Percentiles rank a stretch among this genome's conserved stretches.
These are phyloP conservation scores for Helicoverpa zea DNA, from an alignment of 1,140 invertebrate genomes.

Conservation along the genomic window DNA sequence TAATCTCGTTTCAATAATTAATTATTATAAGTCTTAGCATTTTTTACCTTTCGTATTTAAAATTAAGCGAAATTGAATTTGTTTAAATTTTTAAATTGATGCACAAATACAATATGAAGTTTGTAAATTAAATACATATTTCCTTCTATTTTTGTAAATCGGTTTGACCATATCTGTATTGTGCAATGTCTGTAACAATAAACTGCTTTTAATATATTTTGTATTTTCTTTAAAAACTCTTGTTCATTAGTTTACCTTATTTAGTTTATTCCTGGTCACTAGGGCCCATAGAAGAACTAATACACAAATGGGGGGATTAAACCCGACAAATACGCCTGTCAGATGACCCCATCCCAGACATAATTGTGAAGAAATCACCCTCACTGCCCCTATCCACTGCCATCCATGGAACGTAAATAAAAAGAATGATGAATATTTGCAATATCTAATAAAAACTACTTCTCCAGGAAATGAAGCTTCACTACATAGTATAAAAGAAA, in stretches of 20 bases:
- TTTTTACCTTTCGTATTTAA: constrained; percentile 40
- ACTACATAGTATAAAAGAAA: too few relatives aligned
- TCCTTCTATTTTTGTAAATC: constrained; percentile 69
- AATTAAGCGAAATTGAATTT: constrained; percentile 35
- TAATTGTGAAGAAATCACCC: too few relatives aligned
- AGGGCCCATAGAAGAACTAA: too few relatives aligned
- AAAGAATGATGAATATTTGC: too few relatives aligned
- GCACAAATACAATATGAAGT: constrained; percentile 55
- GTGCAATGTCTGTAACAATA: constrained; percentile 58
- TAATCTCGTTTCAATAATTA: constrained; percentile 46
- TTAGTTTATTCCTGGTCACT: neutral
- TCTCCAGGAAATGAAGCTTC: too few relatives aligned
- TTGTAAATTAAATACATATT: constrained; percentile 50
- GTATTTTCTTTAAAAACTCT: neutral
- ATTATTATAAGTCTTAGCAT: constrained; percentile 46
- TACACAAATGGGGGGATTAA: too few relatives aligned
- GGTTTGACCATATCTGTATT: constrained; percentile 46
- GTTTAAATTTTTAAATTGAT: constrained; percentile 35
- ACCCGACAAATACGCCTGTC: too few relatives aligned
- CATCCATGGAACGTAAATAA: too few relatives aligned
- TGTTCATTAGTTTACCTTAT: neutral
- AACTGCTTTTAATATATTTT: constrained; percentile 62
- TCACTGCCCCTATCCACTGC: too few relatives aligned
- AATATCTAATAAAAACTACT: too few relatives aligned
- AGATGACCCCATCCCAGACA: too few relatives aligned